phyloP scores from a whole-genome alignment of 1,140 invertebrate genomes.

The Brachionus asplanchnoidis region DNA sequence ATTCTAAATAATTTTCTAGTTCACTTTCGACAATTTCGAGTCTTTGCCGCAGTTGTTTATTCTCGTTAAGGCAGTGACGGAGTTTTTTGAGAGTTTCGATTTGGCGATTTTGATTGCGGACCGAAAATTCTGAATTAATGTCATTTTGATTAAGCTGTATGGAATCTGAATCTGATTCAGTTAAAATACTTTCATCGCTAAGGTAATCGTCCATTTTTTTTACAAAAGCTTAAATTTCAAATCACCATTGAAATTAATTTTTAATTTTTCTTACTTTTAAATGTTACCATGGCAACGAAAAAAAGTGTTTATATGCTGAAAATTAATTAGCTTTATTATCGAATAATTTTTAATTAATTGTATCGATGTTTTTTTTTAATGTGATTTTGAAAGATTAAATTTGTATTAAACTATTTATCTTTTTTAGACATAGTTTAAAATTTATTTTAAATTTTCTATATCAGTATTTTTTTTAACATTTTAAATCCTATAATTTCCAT shows the following conservation, averaged over 20 bases:
- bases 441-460: too few species aligned
- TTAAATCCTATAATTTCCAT: not conserved
- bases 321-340: not conserved
- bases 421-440: too few species aligned
- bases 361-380: not conserved
- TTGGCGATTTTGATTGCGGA: not conserved
- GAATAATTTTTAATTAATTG: not conserved
- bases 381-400: not conserved
- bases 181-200: not conserved
- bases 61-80: not conserved
- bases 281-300: not conserved
- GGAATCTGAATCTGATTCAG: not conserved
- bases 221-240: not conserved
- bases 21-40: conserved; percentile 1
- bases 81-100: not conserved
- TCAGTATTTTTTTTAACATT: too few species aligned
- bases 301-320: not conserved
- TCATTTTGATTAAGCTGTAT: not conserved
- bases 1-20: not conserved
- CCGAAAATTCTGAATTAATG: not conserved
- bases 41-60: not conserved
- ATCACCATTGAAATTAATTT: not conserved
- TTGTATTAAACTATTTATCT: too few species aligned
- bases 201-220: conserved; percentile 6
- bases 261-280: not conserved